A percentile compares a stretch with the other conserved stretches of the same genome.
Conservation (phyloP, 2,888 invertebrate genomes). For the Phorcus lineatus region DNA sequence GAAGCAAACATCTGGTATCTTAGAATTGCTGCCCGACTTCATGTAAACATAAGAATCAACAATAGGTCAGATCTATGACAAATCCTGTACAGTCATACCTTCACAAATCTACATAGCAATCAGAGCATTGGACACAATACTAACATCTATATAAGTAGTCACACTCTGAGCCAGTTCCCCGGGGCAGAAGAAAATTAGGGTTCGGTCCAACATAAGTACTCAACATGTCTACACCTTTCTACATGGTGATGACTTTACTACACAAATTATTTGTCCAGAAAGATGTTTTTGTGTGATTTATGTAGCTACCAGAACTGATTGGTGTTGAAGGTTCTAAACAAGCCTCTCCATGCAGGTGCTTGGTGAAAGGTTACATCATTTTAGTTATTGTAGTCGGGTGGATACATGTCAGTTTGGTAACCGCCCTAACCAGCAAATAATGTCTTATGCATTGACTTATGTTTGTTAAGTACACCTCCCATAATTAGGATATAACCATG, state of each 20-base stretch:
- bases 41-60: background rate
- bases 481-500: no score
- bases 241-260: background rate
- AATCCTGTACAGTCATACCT: background rate
- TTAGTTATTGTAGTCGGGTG: background rate
- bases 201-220: no score
- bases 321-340: background rate
- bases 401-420: background rate
- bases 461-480: no score
- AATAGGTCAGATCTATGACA: background rate
- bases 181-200: no score
- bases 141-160: no score
- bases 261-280: background rate
- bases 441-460: no score
- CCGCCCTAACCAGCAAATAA: no score
- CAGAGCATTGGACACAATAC: no score
- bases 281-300: background rate
- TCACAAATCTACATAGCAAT: background rate
- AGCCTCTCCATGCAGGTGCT: background rate
- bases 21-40: background rate
- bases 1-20: background rate
- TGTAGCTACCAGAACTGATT: constrained; percentile 7
- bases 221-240: background rate
- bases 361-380: background rate
- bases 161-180: no score